Evolutionary conservation across 2,888 invertebrate genomes (phyloP), one percentile per base, ranked within the genome.

Genomic region (Andricus curvator): DNA sequence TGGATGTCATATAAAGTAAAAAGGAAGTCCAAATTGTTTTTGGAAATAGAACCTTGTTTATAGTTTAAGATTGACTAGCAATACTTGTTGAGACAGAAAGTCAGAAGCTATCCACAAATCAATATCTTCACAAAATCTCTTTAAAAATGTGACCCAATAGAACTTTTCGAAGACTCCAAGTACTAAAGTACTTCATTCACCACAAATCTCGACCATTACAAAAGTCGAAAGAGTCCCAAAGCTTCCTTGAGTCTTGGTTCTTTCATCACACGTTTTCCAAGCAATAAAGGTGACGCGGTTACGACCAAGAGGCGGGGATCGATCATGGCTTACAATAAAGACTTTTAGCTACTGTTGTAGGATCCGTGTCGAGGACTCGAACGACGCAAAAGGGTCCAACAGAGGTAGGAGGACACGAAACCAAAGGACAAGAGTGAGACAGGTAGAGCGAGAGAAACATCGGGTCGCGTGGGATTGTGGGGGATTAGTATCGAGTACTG

Each of bases 391-490:
- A 64, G 77, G 77, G 64, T 77, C 41, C 62, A 62, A 74, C 29
- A 33, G 56, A 74, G 51, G 33, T n/a, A n/a, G 29, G 29, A 74
- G 29, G 33, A 56, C n/a, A 15, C 62, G 9, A 37, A 67, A 60
- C 17, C 29, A 51, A 65, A 78, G 64, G 25, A 64, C 20, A 17
- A 77, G 41, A 65, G 78, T 51, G 66, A 29, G 29, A 78, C 78
- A 78, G 66, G 56, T 74, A 56, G 56, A 33, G n/a, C 56, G 33
- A 74, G 74, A 74, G 48, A 74, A 74, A 74, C 20, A 74, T 74
- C 74, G 74, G 74, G 74, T 74, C 74, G 74, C 74, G 77, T 77
- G 64, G 77, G 77, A 77, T 77, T 77, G 77, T 77, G 77, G 77
- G 64, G 64, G 77, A 77, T 77, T 77, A 64, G 44, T 64, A 77